Conservation (phyloP, 2,113 vertebrate genomes). For the Lepus timidus region DNA sequence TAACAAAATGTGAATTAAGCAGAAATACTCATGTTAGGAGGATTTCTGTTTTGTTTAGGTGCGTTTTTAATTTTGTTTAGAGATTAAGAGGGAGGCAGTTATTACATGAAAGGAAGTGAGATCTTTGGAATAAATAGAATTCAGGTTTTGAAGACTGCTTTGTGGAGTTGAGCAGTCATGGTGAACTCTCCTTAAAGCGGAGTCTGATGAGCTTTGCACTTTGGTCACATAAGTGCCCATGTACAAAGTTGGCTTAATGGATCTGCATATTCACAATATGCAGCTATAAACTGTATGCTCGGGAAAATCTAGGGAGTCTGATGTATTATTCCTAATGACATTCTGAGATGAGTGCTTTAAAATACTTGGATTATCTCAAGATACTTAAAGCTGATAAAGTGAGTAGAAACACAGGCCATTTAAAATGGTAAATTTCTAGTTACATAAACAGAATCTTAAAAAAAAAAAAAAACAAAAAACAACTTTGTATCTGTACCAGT, state of each 20-base stretch:
- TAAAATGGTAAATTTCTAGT: conserved; percentile 82
- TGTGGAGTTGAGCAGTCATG: conserved; percentile 73
- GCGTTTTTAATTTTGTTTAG: conserved; percentile 2
- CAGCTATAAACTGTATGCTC: conserved; percentile 80
- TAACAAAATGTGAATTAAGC: conserved; percentile 85
- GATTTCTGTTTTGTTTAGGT: conserved; percentile 51
- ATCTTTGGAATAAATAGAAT: conserved; percentile 75
- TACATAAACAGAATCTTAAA: conserved; percentile 75
- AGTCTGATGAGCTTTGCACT: conserved; percentile 86
- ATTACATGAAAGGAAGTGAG: conserved; percentile 49
- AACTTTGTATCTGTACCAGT: conserved; percentile 79
- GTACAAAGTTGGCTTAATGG: conserved; percentile 84
- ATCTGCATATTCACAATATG: conserved; percentile 79
- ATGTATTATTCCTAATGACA: conserved; percentile 86
- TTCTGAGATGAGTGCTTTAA: conserved; percentile 81
- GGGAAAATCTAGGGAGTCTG: conserved; percentile 79
- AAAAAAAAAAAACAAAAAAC: neutral
- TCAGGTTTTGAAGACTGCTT: conserved; percentile 76
- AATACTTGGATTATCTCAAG: conserved; percentile 82
- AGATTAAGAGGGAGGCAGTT: conserved; percentile 1
- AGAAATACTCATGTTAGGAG: conserved; percentile 69
- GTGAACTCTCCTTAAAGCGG: conserved; percentile 73
- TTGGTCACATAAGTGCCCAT: conserved; percentile 88
- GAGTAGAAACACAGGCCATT: conserved; percentile 83
- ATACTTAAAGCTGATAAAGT: conserved; percentile 79